These are phyloP conservation scores for Zosterops japonicus DNA, from an alignment of 2,113 vertebrate species.

Conservation along the genomic window DNA sequence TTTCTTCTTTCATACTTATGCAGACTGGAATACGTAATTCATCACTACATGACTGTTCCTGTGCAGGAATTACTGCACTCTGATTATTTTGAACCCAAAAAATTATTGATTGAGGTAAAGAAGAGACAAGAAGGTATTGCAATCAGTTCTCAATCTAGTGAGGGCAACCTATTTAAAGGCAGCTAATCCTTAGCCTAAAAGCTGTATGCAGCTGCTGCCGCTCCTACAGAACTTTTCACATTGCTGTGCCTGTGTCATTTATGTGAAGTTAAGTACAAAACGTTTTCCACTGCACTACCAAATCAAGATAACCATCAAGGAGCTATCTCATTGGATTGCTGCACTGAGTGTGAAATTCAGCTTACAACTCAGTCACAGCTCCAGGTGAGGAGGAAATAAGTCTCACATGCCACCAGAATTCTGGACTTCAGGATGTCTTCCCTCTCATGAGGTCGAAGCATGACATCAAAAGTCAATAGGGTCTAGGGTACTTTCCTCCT, in stretches of 20 bases:
- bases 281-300: neutral
- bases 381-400: neutral
- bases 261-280: neutral
- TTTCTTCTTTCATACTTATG: neutral
- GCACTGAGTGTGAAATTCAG: neutral
- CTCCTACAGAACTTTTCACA: neutral
- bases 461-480: neutral
- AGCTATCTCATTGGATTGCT: neutral
- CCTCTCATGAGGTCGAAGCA: neutral
- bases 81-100: conserved; percentile 43
- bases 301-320: conserved; percentile 43
- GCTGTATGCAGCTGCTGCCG: neutral
- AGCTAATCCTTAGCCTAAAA: conserved; percentile 43
- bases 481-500: neutral
- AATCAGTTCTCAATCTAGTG: conserved; percentile 31
- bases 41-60: neutral
- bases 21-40: neutral
- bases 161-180: conserved; percentile 2
- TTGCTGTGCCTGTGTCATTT: neutral
- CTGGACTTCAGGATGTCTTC: neutral
- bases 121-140: conserved; percentile 11
- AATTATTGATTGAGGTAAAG: conserved; percentile 51
- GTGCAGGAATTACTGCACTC: conserved; percentile 9
- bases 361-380: neutral
- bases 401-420: neutral